Percentiles rank a stretch among this genome's conserved stretches.
Conservation (phyloP, 2,888 invertebrate genomes). For the Sinotaia quadrata region DNA sequence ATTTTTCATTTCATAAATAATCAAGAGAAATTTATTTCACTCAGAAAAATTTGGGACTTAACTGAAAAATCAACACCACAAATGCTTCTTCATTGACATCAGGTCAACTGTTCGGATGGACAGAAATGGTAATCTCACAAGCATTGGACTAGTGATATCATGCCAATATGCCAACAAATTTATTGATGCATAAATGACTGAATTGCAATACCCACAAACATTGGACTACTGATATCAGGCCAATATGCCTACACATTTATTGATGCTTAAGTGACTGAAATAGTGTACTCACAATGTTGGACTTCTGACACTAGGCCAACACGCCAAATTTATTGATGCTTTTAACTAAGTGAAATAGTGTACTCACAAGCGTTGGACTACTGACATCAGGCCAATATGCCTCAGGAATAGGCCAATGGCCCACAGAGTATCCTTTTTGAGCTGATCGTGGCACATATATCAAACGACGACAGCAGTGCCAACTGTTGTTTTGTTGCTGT, state of each 20-base stretch:
- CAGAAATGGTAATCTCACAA: constrained; percentile 78
- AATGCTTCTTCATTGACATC: too few species aligned
- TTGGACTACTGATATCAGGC: constrained; percentile 91
- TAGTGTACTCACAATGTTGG: constrained; percentile 80
- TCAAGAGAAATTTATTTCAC: too few species aligned
- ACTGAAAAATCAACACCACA: too few species aligned
- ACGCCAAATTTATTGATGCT: constrained; percentile 74
- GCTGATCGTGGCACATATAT: constrained; percentile 94
- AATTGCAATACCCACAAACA: constrained; percentile 77
- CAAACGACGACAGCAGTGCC: constrained; percentile 89
- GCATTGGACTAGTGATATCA: constrained; percentile 87
- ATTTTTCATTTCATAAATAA: too few species aligned
- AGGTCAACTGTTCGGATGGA: neutral
- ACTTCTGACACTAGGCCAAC: constrained; percentile 94
- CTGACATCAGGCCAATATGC: constrained; percentile 96
- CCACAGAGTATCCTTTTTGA: constrained; percentile 86
- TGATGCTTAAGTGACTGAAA: too few species aligned
- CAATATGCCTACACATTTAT: constrained; percentile 98
- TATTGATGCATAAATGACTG: neutral
- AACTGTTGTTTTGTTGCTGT: constrained; percentile 68
- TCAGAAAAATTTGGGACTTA: too few species aligned
- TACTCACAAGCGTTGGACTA: constrained; percentile 82
- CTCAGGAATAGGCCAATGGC: constrained; percentile 99
- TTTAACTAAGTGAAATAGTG: neutral
- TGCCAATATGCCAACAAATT: too few species aligned